Conservation (phyloP, 2,113 vertebrate species). For the Thunnus thynnus region DNA sequence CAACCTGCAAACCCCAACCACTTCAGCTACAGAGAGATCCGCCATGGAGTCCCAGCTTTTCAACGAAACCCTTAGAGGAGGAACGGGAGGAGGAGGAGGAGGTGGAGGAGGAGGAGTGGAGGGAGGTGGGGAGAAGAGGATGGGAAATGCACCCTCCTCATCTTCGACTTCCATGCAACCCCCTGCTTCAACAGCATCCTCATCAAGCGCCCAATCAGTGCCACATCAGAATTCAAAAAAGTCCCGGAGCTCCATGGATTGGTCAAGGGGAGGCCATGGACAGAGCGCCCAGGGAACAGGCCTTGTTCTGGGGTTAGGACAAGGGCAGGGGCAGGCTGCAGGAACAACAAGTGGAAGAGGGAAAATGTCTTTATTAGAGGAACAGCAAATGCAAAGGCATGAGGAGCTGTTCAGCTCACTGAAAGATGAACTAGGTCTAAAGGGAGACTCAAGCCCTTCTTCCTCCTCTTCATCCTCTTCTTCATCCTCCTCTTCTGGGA, state of each 20-base stretch:
- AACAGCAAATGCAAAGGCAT: slow-evolving; percentile 86
- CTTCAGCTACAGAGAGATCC: slow-evolving; percentile 74
- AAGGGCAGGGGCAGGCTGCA: slow-evolving; percentile 73
- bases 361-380: slow-evolving; percentile 86
- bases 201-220: slow-evolving; percentile 53
- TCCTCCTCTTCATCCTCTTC: slow-evolving; percentile 85
- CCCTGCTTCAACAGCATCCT: slow-evolving; percentile 73
- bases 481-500: slow-evolving; percentile 82
- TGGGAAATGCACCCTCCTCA: slow-evolving; percentile 64
- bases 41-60: slow-evolving; percentile 84
- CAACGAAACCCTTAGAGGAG: slow-evolving; percentile 78
- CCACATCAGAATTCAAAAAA: slow-evolving; percentile 89
- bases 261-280: slow-evolving; percentile 87
- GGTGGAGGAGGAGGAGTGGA: slow-evolving; percentile 47
- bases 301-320: slow-evolving; percentile 77
- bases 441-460: slow-evolving; percentile 88
- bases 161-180: slow-evolving; percentile 80
- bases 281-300: slow-evolving; percentile 78
- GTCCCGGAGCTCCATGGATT: slow-evolving; percentile 87
- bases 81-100: slow-evolving; percentile 33
- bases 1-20: slow-evolving; percentile 87
- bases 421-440: slow-evolving; percentile 88
- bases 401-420: slow-evolving; percentile 91
- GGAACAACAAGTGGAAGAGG: slow-evolving; percentile 83
- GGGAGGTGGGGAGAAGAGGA: slow-evolving; percentile 58